Percentiles rank a stretch among this genome's conserved stretches.
Conservation (phyloP, 2,113 vertebrate species). For the Eudyptes chrysolophus region DNA sequence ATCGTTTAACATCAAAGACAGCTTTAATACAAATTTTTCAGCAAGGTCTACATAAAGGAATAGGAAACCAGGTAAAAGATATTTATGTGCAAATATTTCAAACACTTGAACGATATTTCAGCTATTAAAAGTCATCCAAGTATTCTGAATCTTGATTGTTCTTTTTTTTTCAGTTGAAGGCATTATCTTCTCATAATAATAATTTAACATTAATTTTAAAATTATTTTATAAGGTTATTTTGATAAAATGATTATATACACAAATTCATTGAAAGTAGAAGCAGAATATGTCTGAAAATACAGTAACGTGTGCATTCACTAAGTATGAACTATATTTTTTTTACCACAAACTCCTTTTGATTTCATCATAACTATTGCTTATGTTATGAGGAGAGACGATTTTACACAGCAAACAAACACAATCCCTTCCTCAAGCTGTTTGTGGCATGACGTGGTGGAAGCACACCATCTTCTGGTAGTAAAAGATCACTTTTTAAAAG, state of each 20-base stretch:
- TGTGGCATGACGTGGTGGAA: background rate
- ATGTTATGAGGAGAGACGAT: fast-evolving
- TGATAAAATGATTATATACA: background rate
- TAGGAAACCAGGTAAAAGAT: background rate
- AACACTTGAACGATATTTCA: background rate
- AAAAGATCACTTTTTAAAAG: background rate
- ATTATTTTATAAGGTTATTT: background rate
- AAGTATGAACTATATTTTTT: background rate
- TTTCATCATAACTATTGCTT: background rate
- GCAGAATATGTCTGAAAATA: background rate
- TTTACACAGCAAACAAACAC: background rate
- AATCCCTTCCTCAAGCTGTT: background rate
- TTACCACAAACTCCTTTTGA: background rate
- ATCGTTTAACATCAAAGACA: background rate
- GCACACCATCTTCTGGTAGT: slow-evolving; percentile 38
- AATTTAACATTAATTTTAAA: background rate
- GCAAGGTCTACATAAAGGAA: background rate
- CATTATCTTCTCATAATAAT: background rate
- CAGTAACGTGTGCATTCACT: background rate
- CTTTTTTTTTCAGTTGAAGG: background rate
- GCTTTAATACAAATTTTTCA: background rate
- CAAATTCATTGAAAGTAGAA: background rate
- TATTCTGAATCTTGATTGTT: background rate
- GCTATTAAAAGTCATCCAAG: background rate
- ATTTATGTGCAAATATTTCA: background rate